These are phyloP conservation scores for Rhinichthys klamathensis DNA, from an alignment of 2,113 vertebrate genomes.

Conservation along the genomic window DNA sequence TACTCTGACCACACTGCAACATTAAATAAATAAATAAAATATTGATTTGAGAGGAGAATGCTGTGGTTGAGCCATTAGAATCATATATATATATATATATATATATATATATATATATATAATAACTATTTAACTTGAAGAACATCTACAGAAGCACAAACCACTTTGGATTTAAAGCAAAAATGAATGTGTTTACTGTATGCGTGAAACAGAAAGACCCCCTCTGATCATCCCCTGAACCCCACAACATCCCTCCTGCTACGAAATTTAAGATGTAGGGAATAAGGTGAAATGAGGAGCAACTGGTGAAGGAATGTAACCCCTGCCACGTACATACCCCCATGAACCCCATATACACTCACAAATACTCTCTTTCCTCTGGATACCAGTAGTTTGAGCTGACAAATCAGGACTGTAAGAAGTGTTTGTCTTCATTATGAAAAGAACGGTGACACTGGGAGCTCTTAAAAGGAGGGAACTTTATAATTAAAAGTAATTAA, in stretches of 20 bases:
- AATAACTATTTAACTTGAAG: not conserved
- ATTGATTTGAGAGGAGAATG: not conserved
- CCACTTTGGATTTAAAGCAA: not conserved
- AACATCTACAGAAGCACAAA: not conserved
- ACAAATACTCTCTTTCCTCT: slow-evolving; percentile 12
- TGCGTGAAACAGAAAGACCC: not conserved
- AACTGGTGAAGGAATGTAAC: slow-evolving; percentile 70
- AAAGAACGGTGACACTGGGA: not conserved
- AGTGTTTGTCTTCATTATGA: slow-evolving; percentile 15
- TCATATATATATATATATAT: too few species aligned
- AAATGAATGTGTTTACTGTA: not conserved
- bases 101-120: too few species aligned
- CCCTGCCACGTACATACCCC: not conserved
- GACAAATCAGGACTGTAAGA: slow-evolving; percentile 23
- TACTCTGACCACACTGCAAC: not conserved
- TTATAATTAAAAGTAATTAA: too few species aligned
- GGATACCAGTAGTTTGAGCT: slow-evolving; percentile 1
- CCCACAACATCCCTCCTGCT: slow-evolving; percentile 33
- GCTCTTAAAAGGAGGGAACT: slow-evolving; percentile 1
- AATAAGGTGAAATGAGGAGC: slow-evolving; percentile 68
- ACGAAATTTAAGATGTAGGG: slow-evolving; percentile 42
- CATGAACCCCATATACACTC: slow-evolving; percentile 14
- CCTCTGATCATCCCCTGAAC: not conserved
- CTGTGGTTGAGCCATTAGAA: not conserved
- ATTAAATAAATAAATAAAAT: not conserved